Evolutionary conservation across 2,797 vertebrate genomes (phyloP).

Genomic region (Dallia pectoralis): DNA sequence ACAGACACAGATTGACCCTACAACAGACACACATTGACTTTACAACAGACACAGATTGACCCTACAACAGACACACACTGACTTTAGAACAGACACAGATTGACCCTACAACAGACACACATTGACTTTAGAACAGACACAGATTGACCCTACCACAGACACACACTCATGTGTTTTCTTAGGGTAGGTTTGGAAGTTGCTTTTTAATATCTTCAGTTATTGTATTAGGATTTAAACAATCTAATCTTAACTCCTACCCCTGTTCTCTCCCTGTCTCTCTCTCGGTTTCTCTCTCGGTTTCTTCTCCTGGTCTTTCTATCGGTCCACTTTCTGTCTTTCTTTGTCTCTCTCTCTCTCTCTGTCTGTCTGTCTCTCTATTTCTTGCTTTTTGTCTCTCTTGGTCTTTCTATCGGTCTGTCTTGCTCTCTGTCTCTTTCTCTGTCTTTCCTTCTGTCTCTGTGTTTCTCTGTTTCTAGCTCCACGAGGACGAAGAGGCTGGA

Average conservation of each 20-base stretch:
- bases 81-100: too few species aligned
- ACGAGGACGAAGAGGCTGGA: conserved; percentile 94
- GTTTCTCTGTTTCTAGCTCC: conserved; percentile 75
- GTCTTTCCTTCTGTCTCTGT: conserved; percentile 4
- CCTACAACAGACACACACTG: too few species aligned
- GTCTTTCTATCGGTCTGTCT: neutral
- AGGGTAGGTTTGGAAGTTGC: conserved; percentile 3
- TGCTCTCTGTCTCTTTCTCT: neutral
- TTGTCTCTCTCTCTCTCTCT: conserved; percentile 6
- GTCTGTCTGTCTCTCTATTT: neutral
- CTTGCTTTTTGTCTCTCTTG: conserved; percentile 11
- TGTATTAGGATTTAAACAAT: neutral
- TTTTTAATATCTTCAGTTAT: conserved; percentile 3
- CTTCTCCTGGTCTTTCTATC: too few species aligned
- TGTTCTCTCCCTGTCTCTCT: neutral
- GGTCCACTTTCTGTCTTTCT: too few species aligned
- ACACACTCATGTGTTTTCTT: neutral
- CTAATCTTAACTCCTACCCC: neutral
- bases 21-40: too few species aligned
- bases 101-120: too few species aligned
- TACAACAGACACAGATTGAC: too few species aligned
- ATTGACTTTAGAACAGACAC: too few species aligned
- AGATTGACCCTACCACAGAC: neutral
- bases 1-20: too few species aligned
- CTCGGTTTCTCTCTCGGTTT: too few species aligned